Percentiles rank a stretch among this genome's conserved stretches.
phyloP scores from a whole-genome alignment of 2,888 invertebrate genomes.

The Capitulum mitella region DNA sequence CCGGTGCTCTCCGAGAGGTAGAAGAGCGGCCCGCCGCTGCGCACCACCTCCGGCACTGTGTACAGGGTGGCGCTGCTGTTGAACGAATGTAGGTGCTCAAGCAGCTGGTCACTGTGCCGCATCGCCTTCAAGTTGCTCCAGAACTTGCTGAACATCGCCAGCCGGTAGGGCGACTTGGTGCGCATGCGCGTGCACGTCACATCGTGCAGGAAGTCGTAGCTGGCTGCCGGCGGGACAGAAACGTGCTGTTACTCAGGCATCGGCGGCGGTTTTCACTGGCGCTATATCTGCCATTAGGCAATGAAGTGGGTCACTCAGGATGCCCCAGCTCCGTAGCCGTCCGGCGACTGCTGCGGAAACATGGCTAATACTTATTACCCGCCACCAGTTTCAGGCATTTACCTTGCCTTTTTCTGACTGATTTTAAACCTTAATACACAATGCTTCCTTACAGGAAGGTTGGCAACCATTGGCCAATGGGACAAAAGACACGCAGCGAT shows the following conservation, averaged over 20 bases:
- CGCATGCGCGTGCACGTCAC: conserved; percentile 52
- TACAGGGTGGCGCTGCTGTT: conserved; percentile 54
- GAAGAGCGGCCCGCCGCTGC: conserved; percentile 63
- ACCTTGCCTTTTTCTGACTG: too few relatives aligned
- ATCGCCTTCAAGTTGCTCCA: conserved; percentile 58
- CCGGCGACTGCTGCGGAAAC: too few relatives aligned
- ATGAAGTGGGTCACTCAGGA: too few relatives aligned
- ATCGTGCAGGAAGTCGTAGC: conserved; percentile 67
- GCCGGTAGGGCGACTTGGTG: conserved; percentile 54
- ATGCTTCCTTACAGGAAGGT: too few relatives aligned
- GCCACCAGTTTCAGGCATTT: too few relatives aligned
- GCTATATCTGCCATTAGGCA: too few relatives aligned
- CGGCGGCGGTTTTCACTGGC: too few relatives aligned
- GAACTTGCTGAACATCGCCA: conserved; percentile 58
- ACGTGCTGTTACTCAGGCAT: neutral
- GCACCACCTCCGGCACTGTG: conserved; percentile 60
- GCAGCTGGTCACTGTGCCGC: conserved; percentile 57
- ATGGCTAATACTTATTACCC: too few relatives aligned
- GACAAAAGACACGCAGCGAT: too few relatives aligned
- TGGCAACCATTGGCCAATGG: too few relatives aligned
- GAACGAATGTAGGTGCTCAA: conserved; percentile 65
- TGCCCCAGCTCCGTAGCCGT: too few relatives aligned
- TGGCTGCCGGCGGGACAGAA: conserved; percentile 45
- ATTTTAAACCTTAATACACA: too few relatives aligned
- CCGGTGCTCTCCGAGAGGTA: conserved; percentile 44